These are phyloP conservation scores for Cinara cedri DNA, from an alignment of 2,888 invertebrate species.

Conservation along the genomic window DNA sequence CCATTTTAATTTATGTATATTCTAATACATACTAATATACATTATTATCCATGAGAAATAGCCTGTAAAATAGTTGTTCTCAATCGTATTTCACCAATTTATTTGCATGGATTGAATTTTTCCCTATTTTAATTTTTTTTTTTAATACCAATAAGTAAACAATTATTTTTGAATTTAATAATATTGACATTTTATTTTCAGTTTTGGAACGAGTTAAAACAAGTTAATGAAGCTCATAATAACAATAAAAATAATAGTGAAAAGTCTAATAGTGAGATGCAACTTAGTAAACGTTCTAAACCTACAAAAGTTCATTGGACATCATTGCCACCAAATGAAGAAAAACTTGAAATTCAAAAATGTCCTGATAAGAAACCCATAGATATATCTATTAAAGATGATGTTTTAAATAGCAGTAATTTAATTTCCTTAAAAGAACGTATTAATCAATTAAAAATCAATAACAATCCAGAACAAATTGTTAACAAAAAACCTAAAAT, in stretches of 20 bases:
- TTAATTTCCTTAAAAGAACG: conserved; percentile 60
- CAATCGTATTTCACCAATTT: conserved; percentile 35
- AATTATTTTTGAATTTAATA: background rate
- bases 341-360: conserved; percentile 55
- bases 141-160: background rate
- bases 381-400: conserved; percentile 62
- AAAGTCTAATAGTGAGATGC: conserved; percentile 58
- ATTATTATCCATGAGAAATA: background rate
- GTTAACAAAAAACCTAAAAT: conserved; percentile 59
- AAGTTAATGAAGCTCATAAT: conserved; percentile 64
- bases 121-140: background rate
- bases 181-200: conserved; percentile 62
- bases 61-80: conserved; percentile 10
- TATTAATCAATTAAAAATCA: conserved; percentile 60
- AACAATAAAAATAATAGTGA: conserved; percentile 58
- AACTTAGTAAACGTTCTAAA: conserved; percentile 55
- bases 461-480: conserved; percentile 52
- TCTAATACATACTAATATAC: background rate
- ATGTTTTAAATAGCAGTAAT: conserved; percentile 58
- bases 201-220: conserved; percentile 77
- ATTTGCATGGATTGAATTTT: conserved; percentile 51
- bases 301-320: conserved; percentile 54
- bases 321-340: conserved; percentile 56
- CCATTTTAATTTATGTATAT: background rate
- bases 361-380: conserved; percentile 60